These are phyloP conservation scores for Astropecten irregularis DNA, from an alignment of 53 echinoderm and acorn worm species.

Conservation along the genomic window DNA sequence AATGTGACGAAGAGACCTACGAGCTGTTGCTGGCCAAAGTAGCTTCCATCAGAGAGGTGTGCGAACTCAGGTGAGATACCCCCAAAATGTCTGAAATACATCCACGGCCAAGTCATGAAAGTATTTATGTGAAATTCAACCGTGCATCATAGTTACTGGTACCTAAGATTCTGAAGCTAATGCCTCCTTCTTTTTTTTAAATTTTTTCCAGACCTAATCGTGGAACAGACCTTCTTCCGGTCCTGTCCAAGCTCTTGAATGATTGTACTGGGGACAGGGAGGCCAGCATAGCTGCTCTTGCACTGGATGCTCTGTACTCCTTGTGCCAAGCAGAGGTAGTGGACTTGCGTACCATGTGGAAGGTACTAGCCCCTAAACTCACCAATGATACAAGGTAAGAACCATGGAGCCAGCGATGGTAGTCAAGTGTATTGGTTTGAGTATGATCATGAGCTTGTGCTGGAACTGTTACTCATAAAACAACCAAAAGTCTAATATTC, in stretches of 20 bases:
- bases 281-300: slow-evolving; percentile 70
- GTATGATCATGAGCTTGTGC: neutral
- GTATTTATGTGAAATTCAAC: too few relatives aligned
- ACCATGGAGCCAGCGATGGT: too few relatives aligned
- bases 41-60: slow-evolving; percentile 75
- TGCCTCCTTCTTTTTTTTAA: too few relatives aligned
- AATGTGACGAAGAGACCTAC: slow-evolving; percentile 12
- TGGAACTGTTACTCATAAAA: too few relatives aligned
- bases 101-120: too few relatives aligned
- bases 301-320: slow-evolving; percentile 71
- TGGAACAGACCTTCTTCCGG: slow-evolving; percentile 80
- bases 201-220: slow-evolving; percentile 80
- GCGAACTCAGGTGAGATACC: slow-evolving; percentile 44
- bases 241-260: slow-evolving; percentile 74
- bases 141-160: too few relatives aligned
- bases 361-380: slow-evolving; percentile 69
- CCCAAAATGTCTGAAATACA: too few relatives aligned
- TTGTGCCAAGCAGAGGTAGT: slow-evolving; percentile 85
- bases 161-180: too few relatives aligned
- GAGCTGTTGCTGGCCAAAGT: slow-evolving; percentile 70
- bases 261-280: slow-evolving; percentile 65
- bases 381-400: slow-evolving; percentile 74
- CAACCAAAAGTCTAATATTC: neutral
- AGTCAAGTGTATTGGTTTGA: neutral
- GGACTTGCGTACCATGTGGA: slow-evolving; percentile 82